Percentiles rank a stretch among this genome's conserved stretches.
phyloP scores from a whole-genome alignment of 64 coral and sea anemone species.

The Anthopleura sola region DNA sequence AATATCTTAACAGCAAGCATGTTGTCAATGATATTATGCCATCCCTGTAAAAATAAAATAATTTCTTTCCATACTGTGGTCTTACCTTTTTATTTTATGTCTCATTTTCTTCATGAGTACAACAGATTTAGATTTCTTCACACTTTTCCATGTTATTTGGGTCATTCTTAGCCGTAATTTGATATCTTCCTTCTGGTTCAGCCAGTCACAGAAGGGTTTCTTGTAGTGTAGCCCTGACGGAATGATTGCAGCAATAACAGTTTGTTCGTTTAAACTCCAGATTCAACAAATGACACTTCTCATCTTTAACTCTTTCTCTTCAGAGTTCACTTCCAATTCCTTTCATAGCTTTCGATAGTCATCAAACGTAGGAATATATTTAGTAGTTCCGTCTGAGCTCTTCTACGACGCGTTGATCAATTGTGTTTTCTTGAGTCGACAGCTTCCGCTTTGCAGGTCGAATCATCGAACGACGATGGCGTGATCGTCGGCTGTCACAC shows the following conservation, averaged over 20 bases:
- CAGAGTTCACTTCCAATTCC: neutral
- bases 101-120: conserved; percentile 9
- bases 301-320: neutral
- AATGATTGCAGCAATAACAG: too few relatives aligned
- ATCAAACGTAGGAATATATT: too few relatives aligned
- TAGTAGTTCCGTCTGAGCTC: neutral
- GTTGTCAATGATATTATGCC: too few relatives aligned
- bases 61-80: neutral
- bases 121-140: conserved; percentile 1
- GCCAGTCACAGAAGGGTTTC: neutral
- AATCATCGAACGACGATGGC: conserved; percentile 6
- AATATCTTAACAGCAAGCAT: too few relatives aligned
- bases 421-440: neutral
- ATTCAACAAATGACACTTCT: neutral
- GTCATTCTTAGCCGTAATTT: neutral
- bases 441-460: neutral
- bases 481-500: conserved; percentile 5
- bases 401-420: neutral
- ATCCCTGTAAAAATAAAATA: too few relatives aligned
- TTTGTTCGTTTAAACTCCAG: neutral
- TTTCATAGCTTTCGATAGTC: neutral
- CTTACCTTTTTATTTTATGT: neutral
- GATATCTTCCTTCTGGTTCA: neutral
- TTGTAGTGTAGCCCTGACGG: too few relatives aligned
- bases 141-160: neutral